Evolutionary conservation across 2,797 vertebrate species (phyloP).

Genomic region (Channa striata): DNA sequence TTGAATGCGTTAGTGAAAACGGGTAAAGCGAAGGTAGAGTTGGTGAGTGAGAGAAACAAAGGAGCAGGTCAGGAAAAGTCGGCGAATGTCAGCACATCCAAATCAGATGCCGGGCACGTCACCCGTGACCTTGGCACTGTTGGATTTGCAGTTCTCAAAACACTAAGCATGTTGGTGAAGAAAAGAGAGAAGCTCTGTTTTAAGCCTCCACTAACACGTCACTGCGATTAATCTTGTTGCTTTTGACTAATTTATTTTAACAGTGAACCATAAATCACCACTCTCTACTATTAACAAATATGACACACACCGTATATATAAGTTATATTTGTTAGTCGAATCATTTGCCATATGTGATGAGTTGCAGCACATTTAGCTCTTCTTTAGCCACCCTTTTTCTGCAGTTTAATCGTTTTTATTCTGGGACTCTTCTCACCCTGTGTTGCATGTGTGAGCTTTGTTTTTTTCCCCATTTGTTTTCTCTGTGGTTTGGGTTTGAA

Average conservation of each 20-base stretch:
- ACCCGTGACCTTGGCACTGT: slow-evolving; percentile 65
- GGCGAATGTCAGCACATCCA: slow-evolving; percentile 67
- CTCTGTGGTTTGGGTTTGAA: slow-evolving; percentile 47
- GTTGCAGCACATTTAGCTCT: slow-evolving; percentile 12
- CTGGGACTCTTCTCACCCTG: slow-evolving; percentile 18
- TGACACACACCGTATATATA: slow-evolving; percentile 8
- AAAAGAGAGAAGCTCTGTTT: slow-evolving; percentile 29
- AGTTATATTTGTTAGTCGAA: slow-evolving; percentile 6
- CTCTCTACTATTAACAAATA: background rate
- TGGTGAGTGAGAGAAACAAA: slow-evolving; percentile 66
- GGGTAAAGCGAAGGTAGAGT: slow-evolving; percentile 49
- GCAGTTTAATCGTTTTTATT: slow-evolving; percentile 16
- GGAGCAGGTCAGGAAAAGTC: slow-evolving; percentile 54
- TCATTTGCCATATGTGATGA: background rate
- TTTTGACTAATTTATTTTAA: slow-evolving; percentile 9
- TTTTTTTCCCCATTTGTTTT: slow-evolving; percentile 54
- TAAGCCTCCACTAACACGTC: background rate
- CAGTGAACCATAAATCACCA: no score
- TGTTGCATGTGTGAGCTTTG: slow-evolving; percentile 29
- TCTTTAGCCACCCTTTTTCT: slow-evolving; percentile 12
- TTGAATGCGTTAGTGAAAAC: slow-evolving; percentile 50
- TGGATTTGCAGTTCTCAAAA: slow-evolving; percentile 58
- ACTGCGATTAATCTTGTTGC: slow-evolving; percentile 5
- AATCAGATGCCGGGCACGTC: slow-evolving; percentile 63
- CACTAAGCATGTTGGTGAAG: slow-evolving; percentile 24